phyloP scores from a whole-genome alignment of 23 tunicate species.

The Halocynthia aurantium region DNA sequence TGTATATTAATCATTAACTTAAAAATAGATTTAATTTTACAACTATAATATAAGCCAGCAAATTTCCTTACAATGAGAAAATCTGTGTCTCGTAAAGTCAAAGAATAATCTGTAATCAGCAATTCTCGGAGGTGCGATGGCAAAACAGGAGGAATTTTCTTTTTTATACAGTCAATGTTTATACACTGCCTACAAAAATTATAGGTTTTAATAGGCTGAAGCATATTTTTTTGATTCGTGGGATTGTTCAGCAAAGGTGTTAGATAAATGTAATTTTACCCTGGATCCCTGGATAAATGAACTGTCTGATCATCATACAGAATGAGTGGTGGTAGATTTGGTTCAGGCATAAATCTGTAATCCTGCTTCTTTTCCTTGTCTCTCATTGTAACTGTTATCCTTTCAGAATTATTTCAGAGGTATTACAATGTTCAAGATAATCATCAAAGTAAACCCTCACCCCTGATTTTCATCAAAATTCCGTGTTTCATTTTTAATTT shows the following conservation, averaged over 20 bases:
- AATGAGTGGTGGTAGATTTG: constrained; percentile 65
- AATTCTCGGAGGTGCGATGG: constrained; percentile 25
- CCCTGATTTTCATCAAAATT: constrained; percentile 37
- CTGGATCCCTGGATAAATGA: constrained; percentile 4
- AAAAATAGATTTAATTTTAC: neutral
- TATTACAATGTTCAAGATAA: neutral
- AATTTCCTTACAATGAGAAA: constrained; percentile 28
- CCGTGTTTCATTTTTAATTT: constrained; percentile 72
- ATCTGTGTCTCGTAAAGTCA: constrained; percentile 13
- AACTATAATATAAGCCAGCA: neutral
- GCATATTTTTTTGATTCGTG: neutral
- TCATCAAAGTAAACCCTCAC: constrained; percentile 6
- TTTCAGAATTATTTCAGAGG: neutral
- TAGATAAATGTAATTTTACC: neutral
- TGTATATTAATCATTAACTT: neutral
- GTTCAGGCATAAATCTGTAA: constrained; percentile 94
- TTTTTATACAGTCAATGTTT: constrained; percentile 44
- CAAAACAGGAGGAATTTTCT: constrained; percentile 19
- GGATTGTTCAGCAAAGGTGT: neutral
- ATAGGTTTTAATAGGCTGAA: no score
- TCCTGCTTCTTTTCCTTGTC: constrained; percentile 64
- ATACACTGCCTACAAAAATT: constrained; percentile 5
- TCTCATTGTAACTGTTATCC: constrained; percentile 60
- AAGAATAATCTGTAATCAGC: constrained; percentile 6
- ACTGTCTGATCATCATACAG: constrained; percentile 35